phyloP scores from a whole-genome alignment of 2,888 invertebrate genomes.

The Octonoba sinensis region DNA sequence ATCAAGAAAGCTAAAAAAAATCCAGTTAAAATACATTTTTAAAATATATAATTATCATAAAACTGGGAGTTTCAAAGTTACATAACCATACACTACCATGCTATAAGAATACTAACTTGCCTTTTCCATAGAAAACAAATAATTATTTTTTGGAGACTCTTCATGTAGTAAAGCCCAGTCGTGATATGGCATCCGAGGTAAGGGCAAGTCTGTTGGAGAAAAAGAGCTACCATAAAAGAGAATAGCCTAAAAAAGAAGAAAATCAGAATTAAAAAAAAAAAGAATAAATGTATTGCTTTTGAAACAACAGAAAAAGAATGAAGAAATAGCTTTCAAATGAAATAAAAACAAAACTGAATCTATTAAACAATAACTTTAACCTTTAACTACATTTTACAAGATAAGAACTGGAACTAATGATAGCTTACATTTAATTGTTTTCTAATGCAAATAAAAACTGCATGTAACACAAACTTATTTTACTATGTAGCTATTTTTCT shows the following conservation, averaged over 20 bases:
- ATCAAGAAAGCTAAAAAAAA: too few relatives aligned
- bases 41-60: too few relatives aligned
- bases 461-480: too few relatives aligned
- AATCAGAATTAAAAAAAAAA: neutral
- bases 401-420: too few relatives aligned
- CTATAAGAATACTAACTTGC: slow-evolving; percentile 61
- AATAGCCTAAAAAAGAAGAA: slow-evolving; percentile 69
- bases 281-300: too few relatives aligned
- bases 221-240: slow-evolving; percentile 69
- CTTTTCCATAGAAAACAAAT: slow-evolving; percentile 69
- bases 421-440: too few relatives aligned
- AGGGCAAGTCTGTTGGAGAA: slow-evolving; percentile 67
- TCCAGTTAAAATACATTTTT: too few relatives aligned
- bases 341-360: neutral
- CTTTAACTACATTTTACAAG: too few relatives aligned
- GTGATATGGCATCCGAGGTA: slow-evolving; percentile 67
- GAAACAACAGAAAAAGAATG: neutral
- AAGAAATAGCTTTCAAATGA: neutral
- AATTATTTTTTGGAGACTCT: slow-evolving; percentile 70
- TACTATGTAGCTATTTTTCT: too few relatives aligned
- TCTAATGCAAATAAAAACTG: too few relatives aligned
- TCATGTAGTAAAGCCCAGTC: slow-evolving; percentile 70
- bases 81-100: neutral
- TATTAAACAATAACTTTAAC: neutral
- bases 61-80: too few relatives aligned